A percentile compares a stretch with the other conserved stretches of the same genome.
phyloP scores from a whole-genome alignment of 1,140 invertebrate species.

The Cydia fagiglandana region DNA sequence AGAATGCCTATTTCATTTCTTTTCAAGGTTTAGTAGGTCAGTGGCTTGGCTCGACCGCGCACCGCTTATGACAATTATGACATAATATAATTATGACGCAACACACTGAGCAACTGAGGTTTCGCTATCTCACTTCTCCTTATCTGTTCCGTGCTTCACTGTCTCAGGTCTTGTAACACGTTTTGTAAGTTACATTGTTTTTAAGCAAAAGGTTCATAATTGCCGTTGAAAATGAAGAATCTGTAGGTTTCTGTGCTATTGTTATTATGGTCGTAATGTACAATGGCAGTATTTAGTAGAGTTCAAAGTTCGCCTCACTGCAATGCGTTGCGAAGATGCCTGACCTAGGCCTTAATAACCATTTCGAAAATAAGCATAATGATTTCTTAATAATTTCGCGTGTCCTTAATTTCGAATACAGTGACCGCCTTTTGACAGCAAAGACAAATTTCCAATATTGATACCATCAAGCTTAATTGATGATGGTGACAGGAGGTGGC shows the following conservation, averaged over 20 bases:
- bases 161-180: constrained; percentile 19
- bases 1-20: constrained; percentile 22
- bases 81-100: constrained; percentile 28
- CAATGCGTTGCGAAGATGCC: background rate
- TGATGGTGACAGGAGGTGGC: too few species aligned
- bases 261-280: background rate
- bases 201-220: constrained; percentile 13
- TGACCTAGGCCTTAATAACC: background rate
- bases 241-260: background rate
- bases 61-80: constrained; percentile 24
- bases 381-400: too few species aligned
- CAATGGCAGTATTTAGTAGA: background rate
- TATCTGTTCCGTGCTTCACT: constrained; percentile 17
- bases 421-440: too few species aligned
- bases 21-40: constrained; percentile 29
- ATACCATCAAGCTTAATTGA: too few species aligned
- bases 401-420: too few species aligned
- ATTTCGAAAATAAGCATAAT: too few species aligned
- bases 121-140: constrained; percentile 21
- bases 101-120: constrained; percentile 17
- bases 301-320: constrained; percentile 1
- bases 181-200: constrained; percentile 28
- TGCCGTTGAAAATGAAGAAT: background rate
- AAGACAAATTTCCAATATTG: too few species aligned
- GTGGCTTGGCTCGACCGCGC: constrained; percentile 26